Evolutionary conservation across 2,888 invertebrate species (phyloP), one percentile per base, ranked within the genome.

Genomic region (Spilosoma lubricipeda): DNA sequence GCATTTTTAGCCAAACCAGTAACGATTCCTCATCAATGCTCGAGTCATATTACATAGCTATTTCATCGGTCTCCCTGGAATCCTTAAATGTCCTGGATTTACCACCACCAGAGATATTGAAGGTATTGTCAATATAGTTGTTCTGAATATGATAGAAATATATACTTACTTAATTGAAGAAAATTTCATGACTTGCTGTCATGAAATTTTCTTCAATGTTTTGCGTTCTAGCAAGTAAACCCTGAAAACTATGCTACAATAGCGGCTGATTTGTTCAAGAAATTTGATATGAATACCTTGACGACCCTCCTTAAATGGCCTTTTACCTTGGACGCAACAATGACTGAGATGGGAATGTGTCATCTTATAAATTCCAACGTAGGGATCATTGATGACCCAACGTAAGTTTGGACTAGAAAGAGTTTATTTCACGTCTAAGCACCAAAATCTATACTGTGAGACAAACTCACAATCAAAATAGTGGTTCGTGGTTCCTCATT

Each of bases 321-420:
- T 70, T 90, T 96, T 77, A 87, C 90, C 36, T 88, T 97, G 42
- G 95, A 96, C 73, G 90, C 95, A 74, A 96, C 96, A 0, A 96
- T 97, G 89, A 97, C 97, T 0, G 97, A 97, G 89, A 95, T 97
- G 91, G 97, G 97, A 52, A 96, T 97, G 91, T 97, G 97, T 85
- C 97, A 97, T 88, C 95, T 97, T 33, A 96, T 97, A 83, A 97
- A 97, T 87, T 97, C 97, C 0, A 95, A 97, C 82, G 95, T 97
- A 70, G 97, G 97, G 0, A 86, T 93, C 45, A 96, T 96, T 81
- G 96, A 96, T 85, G 94, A 96, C 67, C 96, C 96, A 23, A 87
- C 88, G 97, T 97, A 90, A 94, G 95, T 70, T 11, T 39, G 33
- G 33, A 33, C 33, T 33, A 33, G 33, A 33, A 33, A 33, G 33